A percentile compares a stretch with the other conserved stretches of the same genome.
Conservation (phyloP, 2,888 invertebrate species). For the Leptopilina syphax region DNA sequence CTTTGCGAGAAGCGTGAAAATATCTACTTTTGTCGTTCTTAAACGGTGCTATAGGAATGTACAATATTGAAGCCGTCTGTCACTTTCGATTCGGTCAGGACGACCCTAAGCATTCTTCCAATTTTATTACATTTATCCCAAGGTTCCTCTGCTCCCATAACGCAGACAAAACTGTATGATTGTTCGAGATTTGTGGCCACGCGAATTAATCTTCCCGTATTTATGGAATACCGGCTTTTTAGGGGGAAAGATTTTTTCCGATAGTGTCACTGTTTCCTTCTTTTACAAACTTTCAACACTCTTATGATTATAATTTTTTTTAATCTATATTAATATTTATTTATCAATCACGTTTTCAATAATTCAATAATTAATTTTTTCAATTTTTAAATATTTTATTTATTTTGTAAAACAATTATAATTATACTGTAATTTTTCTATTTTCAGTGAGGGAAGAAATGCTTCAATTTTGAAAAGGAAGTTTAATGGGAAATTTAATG, state of each 20-base stretch:
- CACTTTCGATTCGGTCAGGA: constrained; percentile 72
- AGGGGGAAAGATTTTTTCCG: constrained; percentile 40
- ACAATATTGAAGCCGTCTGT: constrained; percentile 72
- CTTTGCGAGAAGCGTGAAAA: constrained; percentile 21
- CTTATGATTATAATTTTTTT: no score
- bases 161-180: constrained; percentile 70
- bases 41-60: constrained; percentile 64
- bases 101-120: constrained; percentile 59
- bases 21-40: background rate
- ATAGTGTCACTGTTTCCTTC: background rate
- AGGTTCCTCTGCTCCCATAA: constrained; percentile 47
- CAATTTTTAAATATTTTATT: no score
- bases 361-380: no score
- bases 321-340: no score
- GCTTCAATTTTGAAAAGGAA: no score
- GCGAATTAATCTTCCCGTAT: constrained; percentile 73
- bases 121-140: constrained; percentile 59
- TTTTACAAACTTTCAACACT: no score
- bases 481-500: no score
- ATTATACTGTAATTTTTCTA: background rate
- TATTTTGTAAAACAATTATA: background rate
- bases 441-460: no score
- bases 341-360: no score
- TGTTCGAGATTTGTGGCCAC: constrained; percentile 71
- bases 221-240: constrained; percentile 60